Evolutionary conservation across 2,888 invertebrate species (phyloP).

Genomic region (Yponomeuta evonymella): DNA sequence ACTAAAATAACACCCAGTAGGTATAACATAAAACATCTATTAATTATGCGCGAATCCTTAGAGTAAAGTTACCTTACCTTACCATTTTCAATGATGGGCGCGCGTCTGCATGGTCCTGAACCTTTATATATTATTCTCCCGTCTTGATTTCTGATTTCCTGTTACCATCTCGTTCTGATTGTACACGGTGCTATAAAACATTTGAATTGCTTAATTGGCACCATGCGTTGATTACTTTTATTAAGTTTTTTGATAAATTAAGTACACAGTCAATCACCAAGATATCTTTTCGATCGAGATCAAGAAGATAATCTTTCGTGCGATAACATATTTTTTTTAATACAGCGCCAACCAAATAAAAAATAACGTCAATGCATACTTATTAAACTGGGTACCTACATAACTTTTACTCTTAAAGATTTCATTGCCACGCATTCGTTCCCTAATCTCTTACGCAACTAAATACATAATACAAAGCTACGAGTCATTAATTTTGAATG

Average conservation of each 20-base stretch:
- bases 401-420: background rate
- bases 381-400: no score
- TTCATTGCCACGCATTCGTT: background rate
- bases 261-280: no score
- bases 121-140: conserved; percentile 74
- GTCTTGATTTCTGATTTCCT: conserved; percentile 71
- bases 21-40: no score
- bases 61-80: background rate
- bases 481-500: conserved; percentile 16
- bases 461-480: background rate
- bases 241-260: background rate
- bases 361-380: background rate
- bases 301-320: no score
- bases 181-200: background rate
- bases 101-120: background rate
- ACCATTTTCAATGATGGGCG: background rate
- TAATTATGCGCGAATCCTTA: no score
- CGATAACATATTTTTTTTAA: no score
- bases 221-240: background rate
- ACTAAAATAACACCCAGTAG: no score
- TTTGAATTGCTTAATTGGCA: conserved; percentile 5
- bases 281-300: no score
- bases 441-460: background rate
- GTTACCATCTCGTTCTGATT: conserved; percentile 41
- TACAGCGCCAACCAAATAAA: background rate